phyloP scores from a whole-genome alignment of 2,113 vertebrate genomes.

The Oreochromis niloticus region DNA sequence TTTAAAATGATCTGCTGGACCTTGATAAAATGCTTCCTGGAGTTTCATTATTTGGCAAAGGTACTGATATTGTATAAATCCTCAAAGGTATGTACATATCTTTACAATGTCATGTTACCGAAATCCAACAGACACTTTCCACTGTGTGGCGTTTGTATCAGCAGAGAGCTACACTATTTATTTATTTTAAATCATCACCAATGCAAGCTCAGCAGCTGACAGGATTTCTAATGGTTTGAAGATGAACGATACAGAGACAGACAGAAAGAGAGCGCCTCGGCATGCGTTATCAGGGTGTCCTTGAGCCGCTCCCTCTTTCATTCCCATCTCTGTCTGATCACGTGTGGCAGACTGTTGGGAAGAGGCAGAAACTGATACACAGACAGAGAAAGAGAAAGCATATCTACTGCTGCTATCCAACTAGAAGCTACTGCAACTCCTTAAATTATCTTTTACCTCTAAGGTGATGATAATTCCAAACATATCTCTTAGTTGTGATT shows the following conservation, averaged over 20 bases:
- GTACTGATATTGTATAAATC: slow-evolving; percentile 33
- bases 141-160: neutral
- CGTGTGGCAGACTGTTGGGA: slow-evolving; percentile 17
- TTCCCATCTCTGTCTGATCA: slow-evolving; percentile 30
- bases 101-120: slow-evolving; percentile 37
- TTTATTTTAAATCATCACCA: neutral
- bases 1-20: slow-evolving; percentile 10
- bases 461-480: neutral
- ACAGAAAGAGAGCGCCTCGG: neutral
- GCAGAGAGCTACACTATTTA: neutral
- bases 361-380: neutral
- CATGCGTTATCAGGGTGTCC: slow-evolving; percentile 36
- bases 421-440: neutral
- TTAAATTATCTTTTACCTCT: neutral
- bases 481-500: neutral
- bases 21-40: slow-evolving; percentile 25
- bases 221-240: neutral
- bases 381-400: neutral
- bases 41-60: slow-evolving; percentile 14
- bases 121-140: neutral
- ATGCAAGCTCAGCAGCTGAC: neutral
- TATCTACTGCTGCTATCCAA: neutral
- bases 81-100: slow-evolving; percentile 51
- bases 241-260: neutral
- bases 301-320: slow-evolving; percentile 28